phyloP scores from a whole-genome alignment of 2,113 vertebrate species.

The Semnornis frantzii region DNA sequence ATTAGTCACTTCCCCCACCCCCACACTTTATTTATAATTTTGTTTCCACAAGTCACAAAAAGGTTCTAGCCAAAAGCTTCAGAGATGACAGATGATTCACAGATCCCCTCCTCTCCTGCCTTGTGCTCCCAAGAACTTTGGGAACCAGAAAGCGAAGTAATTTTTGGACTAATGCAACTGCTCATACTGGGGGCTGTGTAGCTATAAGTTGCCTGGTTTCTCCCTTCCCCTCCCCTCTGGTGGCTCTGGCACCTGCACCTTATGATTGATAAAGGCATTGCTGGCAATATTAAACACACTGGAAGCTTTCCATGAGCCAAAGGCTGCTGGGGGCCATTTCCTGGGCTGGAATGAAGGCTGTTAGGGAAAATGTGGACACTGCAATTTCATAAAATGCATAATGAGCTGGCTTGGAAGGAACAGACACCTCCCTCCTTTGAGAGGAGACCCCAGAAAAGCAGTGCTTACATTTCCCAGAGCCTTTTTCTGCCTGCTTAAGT shows the following conservation, averaged over 20 bases:
- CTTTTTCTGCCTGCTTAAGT: constrained; percentile 23
- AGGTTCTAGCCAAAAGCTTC: constrained; percentile 41
- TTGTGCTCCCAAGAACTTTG: constrained; percentile 23
- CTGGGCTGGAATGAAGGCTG: neutral
- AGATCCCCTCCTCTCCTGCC: neutral
- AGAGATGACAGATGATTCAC: constrained; percentile 48
- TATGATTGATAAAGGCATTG: neutral
- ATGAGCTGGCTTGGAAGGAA: neutral
- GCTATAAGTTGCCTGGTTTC: neutral
- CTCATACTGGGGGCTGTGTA: neutral
- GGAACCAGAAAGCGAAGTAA: constrained; percentile 27
- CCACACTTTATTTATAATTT: constrained; percentile 29
- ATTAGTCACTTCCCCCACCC: constrained; percentile 37
- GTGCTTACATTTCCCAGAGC: neutral
- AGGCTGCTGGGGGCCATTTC: neutral
- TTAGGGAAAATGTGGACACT: constrained; percentile 9
- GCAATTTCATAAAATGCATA: neutral
- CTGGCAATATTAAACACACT: neutral
- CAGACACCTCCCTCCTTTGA: neutral
- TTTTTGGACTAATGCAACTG: neutral
- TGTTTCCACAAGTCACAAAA: neutral
- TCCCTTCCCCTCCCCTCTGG: neutral
- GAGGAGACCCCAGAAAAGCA: neutral
- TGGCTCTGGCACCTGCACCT: neutral
- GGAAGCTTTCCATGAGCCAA: constrained; percentile 28